phyloP scores from a whole-genome alignment of 2,797 vertebrate genomes.

The Lophius americanus region DNA sequence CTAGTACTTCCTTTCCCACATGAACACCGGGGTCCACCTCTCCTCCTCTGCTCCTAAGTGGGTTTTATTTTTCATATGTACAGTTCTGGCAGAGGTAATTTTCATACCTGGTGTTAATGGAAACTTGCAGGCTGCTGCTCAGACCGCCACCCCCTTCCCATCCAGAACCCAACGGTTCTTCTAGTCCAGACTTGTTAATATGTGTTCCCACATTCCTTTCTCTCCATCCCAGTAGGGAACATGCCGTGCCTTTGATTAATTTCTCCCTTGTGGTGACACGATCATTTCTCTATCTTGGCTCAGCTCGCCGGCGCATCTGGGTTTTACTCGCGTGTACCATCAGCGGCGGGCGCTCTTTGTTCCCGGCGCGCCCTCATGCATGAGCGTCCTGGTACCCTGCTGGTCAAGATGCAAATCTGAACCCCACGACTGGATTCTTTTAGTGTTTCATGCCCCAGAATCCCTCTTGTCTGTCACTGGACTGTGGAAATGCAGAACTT shows the following conservation, averaged over 20 bases:
- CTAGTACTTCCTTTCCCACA: not conserved
- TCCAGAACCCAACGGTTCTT: not conserved
- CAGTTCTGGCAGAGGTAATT: not conserved
- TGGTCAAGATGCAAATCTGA: conserved; percentile 1
- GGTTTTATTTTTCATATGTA: not conserved
- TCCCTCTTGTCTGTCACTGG: no score
- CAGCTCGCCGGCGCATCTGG: not conserved
- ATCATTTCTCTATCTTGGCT: conserved; percentile 14
- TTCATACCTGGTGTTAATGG: no score
- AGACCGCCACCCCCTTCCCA: not conserved
- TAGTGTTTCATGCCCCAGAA: no score
- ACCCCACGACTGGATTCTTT: no score
- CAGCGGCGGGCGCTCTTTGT: not conserved
- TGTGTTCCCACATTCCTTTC: conserved; percentile 50
- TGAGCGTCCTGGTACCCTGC: not conserved
- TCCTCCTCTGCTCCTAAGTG: not conserved
- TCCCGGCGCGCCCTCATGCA: not conserved
- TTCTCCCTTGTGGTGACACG: conserved; percentile 13
- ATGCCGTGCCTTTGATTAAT: conserved; percentile 33
- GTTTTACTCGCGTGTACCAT: not conserved
- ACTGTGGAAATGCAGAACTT: no score
- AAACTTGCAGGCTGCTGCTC: conserved; percentile 8
- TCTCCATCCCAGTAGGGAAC: conserved; percentile 58
- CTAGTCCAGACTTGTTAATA: conserved; percentile 56
- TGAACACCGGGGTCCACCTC: not conserved